These are phyloP conservation scores for Turdus rufiventris DNA, from an alignment of 2,113 vertebrate genomes.

Conservation along the genomic window DNA sequence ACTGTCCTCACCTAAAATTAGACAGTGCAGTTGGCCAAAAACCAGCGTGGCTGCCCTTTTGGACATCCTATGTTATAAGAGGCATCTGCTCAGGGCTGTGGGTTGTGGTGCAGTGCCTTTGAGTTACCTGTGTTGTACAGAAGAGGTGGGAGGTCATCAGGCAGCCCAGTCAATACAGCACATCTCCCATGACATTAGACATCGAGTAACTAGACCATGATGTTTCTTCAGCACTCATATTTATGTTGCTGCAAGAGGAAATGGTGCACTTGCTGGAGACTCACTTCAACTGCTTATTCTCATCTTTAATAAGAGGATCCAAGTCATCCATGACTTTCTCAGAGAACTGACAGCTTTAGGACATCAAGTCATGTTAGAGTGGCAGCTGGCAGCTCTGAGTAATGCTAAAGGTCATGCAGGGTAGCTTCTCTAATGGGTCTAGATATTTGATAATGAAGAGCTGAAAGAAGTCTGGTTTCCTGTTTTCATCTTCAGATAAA, in stretches of 20 bases:
- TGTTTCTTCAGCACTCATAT: background rate
- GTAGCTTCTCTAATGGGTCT: background rate
- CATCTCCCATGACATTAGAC: background rate
- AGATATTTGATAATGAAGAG: background rate
- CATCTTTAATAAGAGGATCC: background rate
- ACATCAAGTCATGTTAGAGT: background rate
- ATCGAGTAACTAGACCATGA: background rate
- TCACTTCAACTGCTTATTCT: background rate
- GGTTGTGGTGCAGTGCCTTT: background rate
- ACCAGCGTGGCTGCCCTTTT: background rate
- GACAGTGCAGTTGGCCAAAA: background rate
- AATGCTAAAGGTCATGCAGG: background rate
- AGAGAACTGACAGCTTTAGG: background rate
- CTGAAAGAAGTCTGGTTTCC: background rate
- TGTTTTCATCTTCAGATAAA: background rate
- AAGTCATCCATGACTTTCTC: background rate
- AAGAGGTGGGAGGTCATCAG: background rate
- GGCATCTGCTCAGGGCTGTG: background rate
- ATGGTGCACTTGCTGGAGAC: background rate
- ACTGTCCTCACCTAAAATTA: background rate
- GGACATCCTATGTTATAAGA: background rate
- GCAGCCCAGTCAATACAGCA: rapidly evolving
- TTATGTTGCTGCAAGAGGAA: background rate
- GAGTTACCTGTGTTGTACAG: background rate
- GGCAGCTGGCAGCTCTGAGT: background rate